These are phyloP conservation scores for Lepidurus couesii DNA, from an alignment of 1,140 invertebrate species.

Conservation along the genomic window DNA sequence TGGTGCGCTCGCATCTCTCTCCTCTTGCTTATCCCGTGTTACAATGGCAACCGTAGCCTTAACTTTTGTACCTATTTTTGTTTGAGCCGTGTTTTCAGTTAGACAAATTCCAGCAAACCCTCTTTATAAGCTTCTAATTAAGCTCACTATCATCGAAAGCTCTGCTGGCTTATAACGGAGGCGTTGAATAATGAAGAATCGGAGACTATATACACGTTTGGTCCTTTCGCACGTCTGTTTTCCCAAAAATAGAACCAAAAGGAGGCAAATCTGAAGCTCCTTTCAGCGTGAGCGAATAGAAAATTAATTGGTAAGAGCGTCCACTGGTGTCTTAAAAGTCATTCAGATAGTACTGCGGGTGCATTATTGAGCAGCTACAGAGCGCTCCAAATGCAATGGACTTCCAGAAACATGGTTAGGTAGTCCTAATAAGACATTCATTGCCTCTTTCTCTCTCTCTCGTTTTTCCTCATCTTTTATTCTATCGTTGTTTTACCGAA, in stretches of 20 bases:
- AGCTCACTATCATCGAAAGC: neutral
- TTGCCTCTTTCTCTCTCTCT: neutral
- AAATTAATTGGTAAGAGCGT: neutral
- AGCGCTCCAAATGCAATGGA: neutral
- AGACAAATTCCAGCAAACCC: neutral
- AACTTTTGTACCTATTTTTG: no score
- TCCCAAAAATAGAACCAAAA: no score
- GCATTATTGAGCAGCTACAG: conserved; percentile 7
- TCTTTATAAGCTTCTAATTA: neutral
- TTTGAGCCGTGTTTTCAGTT: neutral
- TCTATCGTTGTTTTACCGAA: neutral
- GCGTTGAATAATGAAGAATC: neutral
- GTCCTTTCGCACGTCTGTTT: no score
- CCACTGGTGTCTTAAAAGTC: neutral
- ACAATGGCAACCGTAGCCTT: neutral
- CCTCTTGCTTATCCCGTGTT: neutral
- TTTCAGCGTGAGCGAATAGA: neutral
- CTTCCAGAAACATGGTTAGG: neutral
- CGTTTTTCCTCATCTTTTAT: neutral
- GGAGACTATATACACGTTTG: neutral
- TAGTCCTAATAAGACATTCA: conserved; percentile 8
- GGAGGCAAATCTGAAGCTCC: no score
- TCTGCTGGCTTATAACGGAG: neutral
- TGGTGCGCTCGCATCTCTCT: conserved; percentile 4
- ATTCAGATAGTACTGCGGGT: neutral